phyloP scores from a whole-genome alignment of 1,140 invertebrate species.

The Trissolcus basalis region DNA sequence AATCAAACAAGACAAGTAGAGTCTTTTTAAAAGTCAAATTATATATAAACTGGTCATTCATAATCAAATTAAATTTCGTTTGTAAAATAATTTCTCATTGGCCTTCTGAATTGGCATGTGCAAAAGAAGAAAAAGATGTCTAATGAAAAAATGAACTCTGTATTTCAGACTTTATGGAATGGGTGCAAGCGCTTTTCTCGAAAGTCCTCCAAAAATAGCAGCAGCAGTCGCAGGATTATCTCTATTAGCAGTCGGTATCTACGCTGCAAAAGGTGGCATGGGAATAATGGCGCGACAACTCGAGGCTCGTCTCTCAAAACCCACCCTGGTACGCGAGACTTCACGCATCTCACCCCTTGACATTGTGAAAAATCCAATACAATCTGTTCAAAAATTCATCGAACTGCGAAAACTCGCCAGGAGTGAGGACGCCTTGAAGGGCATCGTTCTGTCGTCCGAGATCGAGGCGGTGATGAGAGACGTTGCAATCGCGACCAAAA shows the following conservation, averaged over 20 bases:
- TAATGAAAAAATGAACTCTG: background rate
- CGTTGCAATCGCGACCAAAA: constrained; percentile 98
- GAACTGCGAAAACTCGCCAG: constrained; percentile 79
- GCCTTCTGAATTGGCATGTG: no score
- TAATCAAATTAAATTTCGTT: no score
- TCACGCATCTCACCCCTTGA: constrained; percentile 94
- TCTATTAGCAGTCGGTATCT: constrained; percentile 93
- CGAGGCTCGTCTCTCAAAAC: constrained; percentile 94
- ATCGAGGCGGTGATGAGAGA: constrained; percentile 94
- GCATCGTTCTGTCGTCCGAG: constrained; percentile 93
- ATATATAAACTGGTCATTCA: no score
- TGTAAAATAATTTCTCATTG: no score
- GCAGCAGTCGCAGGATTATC: constrained; percentile 94
- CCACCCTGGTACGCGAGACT: constrained; percentile 96
- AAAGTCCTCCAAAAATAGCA: constrained; percentile 95
- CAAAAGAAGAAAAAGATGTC: no score
- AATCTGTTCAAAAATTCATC: constrained; percentile 83
- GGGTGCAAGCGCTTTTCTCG: constrained; percentile 91
- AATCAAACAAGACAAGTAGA: no score
- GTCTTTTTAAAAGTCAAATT: no score
- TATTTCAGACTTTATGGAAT: constrained; percentile 89
- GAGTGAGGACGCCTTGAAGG: constrained; percentile 87
- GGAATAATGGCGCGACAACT: constrained; percentile 90
- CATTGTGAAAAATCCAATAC: constrained; percentile 90
- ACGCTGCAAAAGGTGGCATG: constrained; percentile 94